Conservation (phyloP, 2,888 invertebrate species). For the Capitulum mitella region DNA sequence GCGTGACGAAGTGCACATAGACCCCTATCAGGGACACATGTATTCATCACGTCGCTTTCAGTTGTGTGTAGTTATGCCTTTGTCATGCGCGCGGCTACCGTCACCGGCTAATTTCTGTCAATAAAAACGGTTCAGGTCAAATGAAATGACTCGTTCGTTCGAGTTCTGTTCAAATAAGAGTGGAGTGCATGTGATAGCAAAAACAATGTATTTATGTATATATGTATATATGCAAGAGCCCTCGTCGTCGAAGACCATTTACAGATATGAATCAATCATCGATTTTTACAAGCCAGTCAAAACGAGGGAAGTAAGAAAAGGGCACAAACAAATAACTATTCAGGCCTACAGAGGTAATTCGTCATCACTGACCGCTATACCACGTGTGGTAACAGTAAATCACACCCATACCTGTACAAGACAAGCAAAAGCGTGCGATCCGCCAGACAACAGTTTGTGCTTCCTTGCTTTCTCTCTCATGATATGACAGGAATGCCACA, state of each 20-base stretch:
- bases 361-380: not conserved
- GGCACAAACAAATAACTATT: not conserved
- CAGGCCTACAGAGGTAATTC: constrained; percentile 30
- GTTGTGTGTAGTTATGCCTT: too few species aligned
- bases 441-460: not conserved
- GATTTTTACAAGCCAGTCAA: not conserved
- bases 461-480: not conserved
- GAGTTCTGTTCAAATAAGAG: too few species aligned
- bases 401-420: not conserved
- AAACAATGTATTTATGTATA: constrained; percentile 28
- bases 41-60: too few species aligned
- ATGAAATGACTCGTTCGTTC: not conserved
- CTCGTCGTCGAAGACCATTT: not conserved
- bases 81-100: too few species aligned
- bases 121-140: too few species aligned
- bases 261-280: not conserved
- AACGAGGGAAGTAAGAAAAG: not conserved
- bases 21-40: too few species aligned
- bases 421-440: constrained; percentile 15
- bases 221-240: constrained; percentile 26
- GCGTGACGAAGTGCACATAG: too few species aligned
- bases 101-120: too few species aligned
- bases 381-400: not conserved
- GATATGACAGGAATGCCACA: constrained; percentile 22
- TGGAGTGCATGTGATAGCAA: constrained; percentile 28